These are phyloP conservation scores for Papilio protenor DNA, from an alignment of 2,888 invertebrate species.

Conservation along the genomic window DNA sequence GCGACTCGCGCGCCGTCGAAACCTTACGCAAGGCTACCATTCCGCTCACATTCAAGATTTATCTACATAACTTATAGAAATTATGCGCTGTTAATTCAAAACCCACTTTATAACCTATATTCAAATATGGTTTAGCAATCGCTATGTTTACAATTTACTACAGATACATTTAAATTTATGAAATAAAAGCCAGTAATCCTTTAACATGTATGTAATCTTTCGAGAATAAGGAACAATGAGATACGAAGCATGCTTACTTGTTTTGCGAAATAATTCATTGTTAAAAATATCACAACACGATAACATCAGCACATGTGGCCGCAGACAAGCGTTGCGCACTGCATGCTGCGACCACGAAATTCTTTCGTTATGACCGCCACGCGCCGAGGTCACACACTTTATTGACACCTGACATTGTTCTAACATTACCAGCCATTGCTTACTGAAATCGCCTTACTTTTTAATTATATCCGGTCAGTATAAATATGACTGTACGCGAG, in stretches of 20 bases:
- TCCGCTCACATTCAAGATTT: constrained; percentile 53
- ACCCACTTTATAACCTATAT: constrained; percentile 34
- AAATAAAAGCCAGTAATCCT: constrained; percentile 2
- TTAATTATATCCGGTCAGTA: constrained; percentile 79
- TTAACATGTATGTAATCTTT: constrained; percentile 1
- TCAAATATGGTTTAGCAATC: constrained; percentile 28
- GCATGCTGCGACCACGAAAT: constrained; percentile 75
- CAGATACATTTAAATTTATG: background rate
- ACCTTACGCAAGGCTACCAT: constrained; percentile 53
- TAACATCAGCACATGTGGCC: constrained; percentile 47
- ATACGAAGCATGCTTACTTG: constrained; percentile 20
- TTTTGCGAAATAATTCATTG: constrained; percentile 21
- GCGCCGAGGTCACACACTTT: constrained; percentile 74
- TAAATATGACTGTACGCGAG: constrained; percentile 66
- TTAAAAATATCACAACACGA: constrained; percentile 41
- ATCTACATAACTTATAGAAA: constrained; percentile 35
- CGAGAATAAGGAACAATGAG: constrained; percentile 8
- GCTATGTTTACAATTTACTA: background rate
- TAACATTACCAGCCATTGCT: constrained; percentile 58
- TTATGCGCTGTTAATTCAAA: constrained; percentile 28
- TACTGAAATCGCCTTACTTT: constrained; percentile 68
- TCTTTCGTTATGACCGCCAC: constrained; percentile 71
- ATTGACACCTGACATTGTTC: constrained; percentile 80
- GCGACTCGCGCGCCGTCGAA: constrained; percentile 48
- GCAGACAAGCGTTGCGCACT: constrained; percentile 67